A percentile compares a stretch with the other conserved stretches of the same genome.
These are phyloP conservation scores for Caenorhabditis macrosperma DNA, from an alignment of 2,888 invertebrate genomes.

Conservation along the genomic window DNA sequence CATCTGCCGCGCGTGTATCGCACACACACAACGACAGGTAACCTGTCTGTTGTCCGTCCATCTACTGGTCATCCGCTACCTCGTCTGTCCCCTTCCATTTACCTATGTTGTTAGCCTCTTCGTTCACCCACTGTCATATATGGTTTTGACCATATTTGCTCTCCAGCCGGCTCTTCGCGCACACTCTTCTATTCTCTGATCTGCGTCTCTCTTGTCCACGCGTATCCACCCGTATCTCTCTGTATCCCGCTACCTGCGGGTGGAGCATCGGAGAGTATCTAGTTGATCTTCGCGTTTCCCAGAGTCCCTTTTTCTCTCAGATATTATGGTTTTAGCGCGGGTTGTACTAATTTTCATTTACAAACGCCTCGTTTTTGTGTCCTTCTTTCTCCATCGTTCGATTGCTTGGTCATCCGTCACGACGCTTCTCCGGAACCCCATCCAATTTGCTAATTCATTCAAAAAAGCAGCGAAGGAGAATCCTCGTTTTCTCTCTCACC, in stretches of 20 bases:
- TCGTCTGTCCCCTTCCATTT: slow-evolving; percentile 50
- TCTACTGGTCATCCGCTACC: slow-evolving; percentile 55
- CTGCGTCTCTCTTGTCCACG: slow-evolving; percentile 32
- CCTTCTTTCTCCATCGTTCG: slow-evolving; percentile 5
- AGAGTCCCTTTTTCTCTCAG: slow-evolving; percentile 23
- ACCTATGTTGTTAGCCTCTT: slow-evolving; percentile 57
- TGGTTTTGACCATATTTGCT: slow-evolving; percentile 59
- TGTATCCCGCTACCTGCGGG: slow-evolving; percentile 45
- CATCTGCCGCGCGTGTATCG: slow-evolving; percentile 46
- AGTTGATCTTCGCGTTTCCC: slow-evolving; percentile 48
- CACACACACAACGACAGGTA: slow-evolving; percentile 31
- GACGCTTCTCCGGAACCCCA: slow-evolving; percentile 43
- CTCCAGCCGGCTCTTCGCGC: slow-evolving; percentile 57
- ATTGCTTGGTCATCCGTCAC: slow-evolving; percentile 20
- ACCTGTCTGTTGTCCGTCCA: slow-evolving; percentile 47
- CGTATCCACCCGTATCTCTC: slow-evolving; percentile 43
- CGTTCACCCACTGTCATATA: slow-evolving; percentile 54
- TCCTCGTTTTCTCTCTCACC: background rate
- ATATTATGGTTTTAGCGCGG: slow-evolving; percentile 39
- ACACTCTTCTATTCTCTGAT: slow-evolving; percentile 29
- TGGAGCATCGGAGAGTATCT: slow-evolving; percentile 47
- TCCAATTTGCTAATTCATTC: slow-evolving; percentile 50
- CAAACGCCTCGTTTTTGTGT: background rate
- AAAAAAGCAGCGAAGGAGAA: slow-evolving; percentile 31
- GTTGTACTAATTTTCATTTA: slow-evolving; percentile 19